Evolutionary conservation across 2,888 invertebrate genomes (phyloP).

Genomic region (Amblyjoppa proteus): DNA sequence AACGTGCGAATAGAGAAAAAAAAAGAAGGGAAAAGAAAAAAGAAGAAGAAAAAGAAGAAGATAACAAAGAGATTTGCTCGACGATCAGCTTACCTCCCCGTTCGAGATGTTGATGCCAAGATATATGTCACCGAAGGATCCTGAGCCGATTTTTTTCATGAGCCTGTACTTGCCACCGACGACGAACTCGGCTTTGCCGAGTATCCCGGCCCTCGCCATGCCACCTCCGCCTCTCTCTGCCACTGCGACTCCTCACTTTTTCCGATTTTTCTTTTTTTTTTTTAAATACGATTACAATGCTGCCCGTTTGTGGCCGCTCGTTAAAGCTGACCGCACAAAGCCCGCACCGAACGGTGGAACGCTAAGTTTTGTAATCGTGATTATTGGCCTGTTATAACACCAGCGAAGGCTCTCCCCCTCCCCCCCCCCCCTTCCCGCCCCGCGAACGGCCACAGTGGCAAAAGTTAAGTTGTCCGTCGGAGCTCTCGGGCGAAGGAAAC

Average conservation of each 20-base stretch:
- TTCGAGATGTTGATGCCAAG: conserved; percentile 96
- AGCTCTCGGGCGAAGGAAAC: too few relatives aligned
- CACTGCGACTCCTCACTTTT: conserved; percentile 55
- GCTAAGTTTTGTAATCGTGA: background rate
- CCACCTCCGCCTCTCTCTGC: conserved; percentile 67
- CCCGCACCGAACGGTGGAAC: background rate
- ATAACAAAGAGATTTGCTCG: too few relatives aligned
- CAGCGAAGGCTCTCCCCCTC: background rate
- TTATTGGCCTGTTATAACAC: background rate
- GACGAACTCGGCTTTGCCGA: conserved; percentile 90
- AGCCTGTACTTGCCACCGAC: conserved; percentile 97
- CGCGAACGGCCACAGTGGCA: background rate
- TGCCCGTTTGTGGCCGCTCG: conserved; percentile 7
- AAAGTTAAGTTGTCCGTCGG: too few relatives aligned
- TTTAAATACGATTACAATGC: background rate
- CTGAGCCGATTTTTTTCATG: conserved; percentile 98
- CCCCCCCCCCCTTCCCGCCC: too few relatives aligned
- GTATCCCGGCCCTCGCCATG: conserved; percentile 75
- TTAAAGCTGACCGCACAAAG: conserved; percentile 5
- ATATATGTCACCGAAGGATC: conserved; percentile 99
- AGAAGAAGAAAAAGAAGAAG: too few relatives aligned
- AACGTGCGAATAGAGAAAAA: too few relatives aligned
- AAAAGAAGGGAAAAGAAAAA: background rate
- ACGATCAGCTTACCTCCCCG: conserved; percentile 91
- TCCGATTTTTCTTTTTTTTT: background rate